Evolutionary conservation across 2,888 invertebrate genomes (phyloP), one percentile per base, ranked within the genome.

Genomic region (Alloscopus bannaensis): DNA sequence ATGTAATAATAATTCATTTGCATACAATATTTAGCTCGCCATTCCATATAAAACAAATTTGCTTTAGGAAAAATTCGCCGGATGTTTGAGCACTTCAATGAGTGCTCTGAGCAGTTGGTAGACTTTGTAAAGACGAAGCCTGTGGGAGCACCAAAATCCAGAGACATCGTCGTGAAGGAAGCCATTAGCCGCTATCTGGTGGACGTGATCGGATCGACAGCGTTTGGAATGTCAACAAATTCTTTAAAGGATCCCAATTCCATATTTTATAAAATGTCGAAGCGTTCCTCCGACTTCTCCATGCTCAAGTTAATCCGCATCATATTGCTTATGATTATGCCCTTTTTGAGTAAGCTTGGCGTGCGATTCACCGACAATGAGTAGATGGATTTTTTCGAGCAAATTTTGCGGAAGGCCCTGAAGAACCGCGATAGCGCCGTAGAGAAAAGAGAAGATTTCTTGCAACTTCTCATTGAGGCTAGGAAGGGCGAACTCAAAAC

Each of bases 191-290:
- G 86, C 16, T 87, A 82, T 65, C 81, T 85, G 3, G 86, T 86
- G 6, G 87, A 87, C 68, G 83, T 87, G 3, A 88, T 89, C 3
- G 87, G 87, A 0, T 88, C 88, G 0, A 87, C 89, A 1, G 88
- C 90, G 0, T 90, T 90, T 78, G 90, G 90, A 0, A 50, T 80
- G 73, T 71, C 80, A 13, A 80, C 82, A 0, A 70, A 72, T 8
- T 66, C 80, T 0, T 24, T 82, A 8, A 57, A 57, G 29, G 80
- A 87, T 24, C 60, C 62, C 0, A 87, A 89, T 28, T 83, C 89
- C 87, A 1, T 88, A 88, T 40, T 89, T 88, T 64, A 86, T 86
- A 28, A 80, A 59, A 83, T 84, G 82, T 80, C 83, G 0, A 72
- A 75, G 45, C 62, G 86, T 16, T 50, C 75, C 11, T 79, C 79